phyloP scores from a whole-genome alignment of 2,888 invertebrate genomes.

The Hyposoter dolosus region DNA sequence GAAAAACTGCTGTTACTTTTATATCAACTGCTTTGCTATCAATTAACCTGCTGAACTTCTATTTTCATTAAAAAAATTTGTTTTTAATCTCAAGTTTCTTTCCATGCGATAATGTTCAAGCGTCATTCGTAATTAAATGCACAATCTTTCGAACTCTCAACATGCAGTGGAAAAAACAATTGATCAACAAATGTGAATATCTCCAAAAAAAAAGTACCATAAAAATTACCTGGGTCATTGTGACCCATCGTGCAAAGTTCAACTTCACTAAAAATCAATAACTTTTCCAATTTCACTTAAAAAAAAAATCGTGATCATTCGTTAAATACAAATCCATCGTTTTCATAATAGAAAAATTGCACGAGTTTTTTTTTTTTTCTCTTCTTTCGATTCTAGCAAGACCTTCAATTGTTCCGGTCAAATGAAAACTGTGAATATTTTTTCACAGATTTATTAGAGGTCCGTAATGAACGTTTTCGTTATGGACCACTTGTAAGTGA shows the following conservation, averaged over 20 bases:
- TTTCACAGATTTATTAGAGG: background rate
- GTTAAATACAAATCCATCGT: background rate
- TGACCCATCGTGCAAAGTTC: background rate
- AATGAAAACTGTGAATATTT: background rate
- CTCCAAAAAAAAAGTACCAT: background rate
- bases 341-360: background rate
- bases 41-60: background rate
- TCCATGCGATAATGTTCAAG: background rate
- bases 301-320: too few relatives aligned
- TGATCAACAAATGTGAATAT: background rate
- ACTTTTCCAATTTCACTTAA: too few relatives aligned
- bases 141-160: background rate
- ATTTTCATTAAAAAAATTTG: too few relatives aligned
- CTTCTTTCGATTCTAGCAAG: background rate
- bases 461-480: background rate
- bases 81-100: too few relatives aligned
- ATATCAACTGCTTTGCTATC: background rate
- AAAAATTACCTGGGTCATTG: background rate
- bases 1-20: background rate
- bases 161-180: background rate
- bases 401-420: background rate
- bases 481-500: background rate
- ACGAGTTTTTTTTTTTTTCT: background rate
- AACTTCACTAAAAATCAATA: background rate
- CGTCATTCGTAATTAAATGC: background rate